Evolutionary conservation across 1,140 invertebrate species (phyloP).

Genomic region (Ericerus pela): DNA sequence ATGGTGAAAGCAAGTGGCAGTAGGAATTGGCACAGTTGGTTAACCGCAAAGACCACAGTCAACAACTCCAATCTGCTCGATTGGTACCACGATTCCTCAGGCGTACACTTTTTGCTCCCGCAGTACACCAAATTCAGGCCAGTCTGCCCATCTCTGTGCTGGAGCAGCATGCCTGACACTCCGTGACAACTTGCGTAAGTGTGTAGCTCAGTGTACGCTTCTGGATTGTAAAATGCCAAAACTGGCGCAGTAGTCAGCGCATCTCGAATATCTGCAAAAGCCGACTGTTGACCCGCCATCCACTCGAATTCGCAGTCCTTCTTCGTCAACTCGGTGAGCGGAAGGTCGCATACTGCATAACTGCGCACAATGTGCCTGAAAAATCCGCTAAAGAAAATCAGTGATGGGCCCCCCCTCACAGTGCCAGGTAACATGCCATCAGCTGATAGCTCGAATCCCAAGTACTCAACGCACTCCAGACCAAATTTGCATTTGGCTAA

Average conservation of each 20-base stretch:
- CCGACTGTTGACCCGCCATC: neutral
- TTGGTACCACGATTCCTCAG: neutral
- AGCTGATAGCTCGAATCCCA: too few relatives aligned
- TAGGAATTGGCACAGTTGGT: neutral
- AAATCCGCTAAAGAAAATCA: too few relatives aligned
- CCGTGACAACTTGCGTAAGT: neutral
- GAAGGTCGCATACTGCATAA: too few relatives aligned
- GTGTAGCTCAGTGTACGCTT: constrained; percentile 8
- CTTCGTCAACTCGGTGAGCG: neutral
- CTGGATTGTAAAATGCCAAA: neutral
- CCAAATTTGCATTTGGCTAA: too few relatives aligned
- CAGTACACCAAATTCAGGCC: neutral
- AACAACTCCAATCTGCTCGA: neutral
- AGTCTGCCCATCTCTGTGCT: neutral
- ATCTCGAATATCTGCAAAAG: neutral
- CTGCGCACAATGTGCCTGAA: too few relatives aligned
- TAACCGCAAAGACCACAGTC: neutral
- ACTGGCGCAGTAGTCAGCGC: neutral
- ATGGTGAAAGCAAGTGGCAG: neutral
- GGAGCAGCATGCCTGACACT: neutral
- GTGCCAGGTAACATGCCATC: too few relatives aligned
- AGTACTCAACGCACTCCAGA: too few relatives aligned
- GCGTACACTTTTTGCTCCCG: neutral
- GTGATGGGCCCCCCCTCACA: too few relatives aligned
- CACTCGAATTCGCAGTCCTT: neutral